Base-by-base conservation (phyloP, 2,797 vertebrate genomes). In the Argya squamiceps region DNA sequence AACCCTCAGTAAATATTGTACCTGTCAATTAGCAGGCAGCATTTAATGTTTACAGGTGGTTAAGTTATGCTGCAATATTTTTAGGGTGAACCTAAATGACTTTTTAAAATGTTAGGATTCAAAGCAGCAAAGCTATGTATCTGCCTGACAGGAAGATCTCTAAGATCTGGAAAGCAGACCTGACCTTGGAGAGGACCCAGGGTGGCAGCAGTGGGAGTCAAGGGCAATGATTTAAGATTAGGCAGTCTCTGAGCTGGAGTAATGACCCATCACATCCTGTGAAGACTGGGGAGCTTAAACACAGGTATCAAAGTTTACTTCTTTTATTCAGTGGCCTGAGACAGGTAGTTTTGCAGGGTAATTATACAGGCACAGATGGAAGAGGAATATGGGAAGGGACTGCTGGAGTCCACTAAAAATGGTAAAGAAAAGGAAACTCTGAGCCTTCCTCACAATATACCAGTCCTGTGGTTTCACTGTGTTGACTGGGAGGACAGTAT, bases 1-100 rank as follows among this genome's bases (percentile, higher is more conserved):
- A 93, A 83, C 88, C 94, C 73, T 90, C 69, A 44, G 94, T 92
- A 91, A 95, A 92, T 96, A 93, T 68, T 92, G 84, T 81, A 94
- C 89, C 87, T 85, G 76, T 75, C 79, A 94, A 95, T 96, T 92
- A 95, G 43, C 53, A 83, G 65, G n/a, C 89, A 71, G 44, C 49
- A 59, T 92, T 92, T 93, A 76, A 39, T 85, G 82, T 91, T 91
- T 92, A 80, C 69, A 90, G 73, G 73, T 92, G 89, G 82, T 60
- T 93, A 84, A 78, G 55, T 78, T 94, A 55, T 73, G 62, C 84
- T 93, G 79, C 67, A 86, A 2, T 85, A 55, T 88, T 81, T 91
- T 88, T 63, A 93, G 55, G 52, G 62, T 76, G 52, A 93, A 65
- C 74, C 50, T 75, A 73, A 88, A 56, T 49, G 49, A 18, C 70